These are phyloP conservation scores for Marasmarcha lunaedactyla DNA, from an alignment of 2,888 invertebrate genomes.

Conservation along the genomic window DNA sequence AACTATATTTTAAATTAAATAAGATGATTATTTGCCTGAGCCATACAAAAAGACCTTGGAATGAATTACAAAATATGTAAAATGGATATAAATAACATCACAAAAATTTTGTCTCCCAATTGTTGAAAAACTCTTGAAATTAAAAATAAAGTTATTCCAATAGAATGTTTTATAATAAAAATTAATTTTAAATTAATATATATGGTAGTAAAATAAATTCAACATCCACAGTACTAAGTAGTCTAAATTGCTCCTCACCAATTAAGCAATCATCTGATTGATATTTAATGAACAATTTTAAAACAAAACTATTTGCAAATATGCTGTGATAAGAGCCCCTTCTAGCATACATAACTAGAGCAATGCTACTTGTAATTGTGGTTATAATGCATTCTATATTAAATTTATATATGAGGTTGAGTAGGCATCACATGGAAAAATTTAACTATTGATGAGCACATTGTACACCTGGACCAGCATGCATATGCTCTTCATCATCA, in stretches of 20 bases:
- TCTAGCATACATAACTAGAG: neutral
- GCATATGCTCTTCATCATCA: constrained; percentile 71
- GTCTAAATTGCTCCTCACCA: neutral
- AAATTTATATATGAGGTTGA: constrained; percentile 53
- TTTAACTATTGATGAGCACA: constrained; percentile 83
- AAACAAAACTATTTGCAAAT: neutral
- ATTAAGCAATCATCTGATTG: neutral
- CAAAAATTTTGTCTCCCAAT: constrained; percentile 7
- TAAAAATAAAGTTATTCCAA: too few species aligned
- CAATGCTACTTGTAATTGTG: neutral
- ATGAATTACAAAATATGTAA: constrained; percentile 22
- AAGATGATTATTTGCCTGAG: constrained; percentile 26
- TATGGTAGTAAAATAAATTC: too few species aligned
- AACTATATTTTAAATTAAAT: constrained; percentile 4
- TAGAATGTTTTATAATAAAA: neutral
- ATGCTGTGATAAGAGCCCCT: too few species aligned
- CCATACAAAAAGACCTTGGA: constrained; percentile 25
- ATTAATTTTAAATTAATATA: constrained; percentile 1
- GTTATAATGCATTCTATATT: constrained; percentile 36
- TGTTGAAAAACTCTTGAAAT: constrained; percentile 9
- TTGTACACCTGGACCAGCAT: constrained; percentile 75
- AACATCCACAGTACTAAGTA: neutral
- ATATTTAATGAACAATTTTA: neutral
- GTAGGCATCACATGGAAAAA: constrained; percentile 31
- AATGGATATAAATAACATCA: constrained; percentile 7